These are phyloP conservation scores for Coptodon bakossiorum DNA, from an alignment of 2,113 vertebrate genomes.

Conservation along the genomic window DNA sequence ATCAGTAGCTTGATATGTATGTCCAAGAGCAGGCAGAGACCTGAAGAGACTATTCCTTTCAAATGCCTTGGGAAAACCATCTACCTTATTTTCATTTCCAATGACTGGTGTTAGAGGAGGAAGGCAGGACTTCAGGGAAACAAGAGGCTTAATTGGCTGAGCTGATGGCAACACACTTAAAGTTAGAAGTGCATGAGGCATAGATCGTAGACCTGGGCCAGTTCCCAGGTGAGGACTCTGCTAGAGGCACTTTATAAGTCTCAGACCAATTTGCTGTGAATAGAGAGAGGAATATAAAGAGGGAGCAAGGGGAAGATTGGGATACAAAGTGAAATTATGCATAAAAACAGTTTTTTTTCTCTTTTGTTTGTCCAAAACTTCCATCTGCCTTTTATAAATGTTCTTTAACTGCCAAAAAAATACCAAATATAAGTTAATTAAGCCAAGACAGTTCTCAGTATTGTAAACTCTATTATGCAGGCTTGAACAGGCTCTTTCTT, in stretches of 20 bases:
- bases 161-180: conserved; percentile 66
- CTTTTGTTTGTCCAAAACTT: conserved; percentile 56
- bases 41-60: background rate
- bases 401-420: background rate
- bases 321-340: background rate
- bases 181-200: conserved; percentile 69
- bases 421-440: conserved; percentile 42
- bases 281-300: conserved; percentile 49
- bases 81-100: conserved; percentile 57
- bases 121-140: conserved; percentile 39
- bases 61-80: conserved; percentile 12
- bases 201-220: conserved; percentile 60
- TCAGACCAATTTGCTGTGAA: conserved; percentile 75
- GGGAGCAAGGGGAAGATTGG: background rate
- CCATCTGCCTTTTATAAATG: background rate
- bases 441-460: background rate
- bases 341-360: conserved; percentile 59
- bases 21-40: background rate
- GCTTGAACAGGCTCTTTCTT: background rate
- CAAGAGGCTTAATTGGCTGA: conserved; percentile 69
- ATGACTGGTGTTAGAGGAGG: conserved; percentile 36
- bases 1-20: conserved; percentile 12
- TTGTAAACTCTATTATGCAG: background rate
- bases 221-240: conserved; percentile 67
- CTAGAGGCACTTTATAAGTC: conserved; percentile 64